Conservation (phyloP, 2,888 invertebrate species). For the Alloscopus bannaensis region DNA sequence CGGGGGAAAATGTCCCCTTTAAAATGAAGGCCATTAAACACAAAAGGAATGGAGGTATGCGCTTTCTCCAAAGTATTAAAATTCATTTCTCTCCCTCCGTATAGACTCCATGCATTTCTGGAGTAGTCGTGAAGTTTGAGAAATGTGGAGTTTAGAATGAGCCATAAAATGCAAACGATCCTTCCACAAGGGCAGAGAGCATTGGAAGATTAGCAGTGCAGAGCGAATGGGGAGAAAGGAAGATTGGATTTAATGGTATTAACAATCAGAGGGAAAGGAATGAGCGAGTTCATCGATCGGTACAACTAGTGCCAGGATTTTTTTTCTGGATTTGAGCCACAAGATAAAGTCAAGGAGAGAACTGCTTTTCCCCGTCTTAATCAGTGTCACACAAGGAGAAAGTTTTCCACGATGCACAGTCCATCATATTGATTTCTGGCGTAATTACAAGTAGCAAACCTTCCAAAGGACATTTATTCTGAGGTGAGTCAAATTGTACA, state of each 20-base stretch:
- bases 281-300: background rate
- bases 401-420: constrained; percentile 1
- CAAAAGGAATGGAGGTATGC: constrained; percentile 12
- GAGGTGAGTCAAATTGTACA: background rate
- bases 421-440: constrained; percentile 27
- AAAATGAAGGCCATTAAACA: constrained; percentile 23
- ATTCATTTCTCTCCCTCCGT: background rate
- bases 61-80: background rate
- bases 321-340: background rate
- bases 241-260: constrained; percentile 38
- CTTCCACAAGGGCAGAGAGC: background rate
- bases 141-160: constrained; percentile 32
- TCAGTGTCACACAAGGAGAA: constrained; percentile 54
- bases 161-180: constrained; percentile 36
- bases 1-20: background rate
- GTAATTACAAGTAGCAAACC: background rate
- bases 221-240: constrained; percentile 17
- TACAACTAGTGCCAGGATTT: background rate
- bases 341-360: constrained; percentile 27
- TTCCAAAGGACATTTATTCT: background rate
- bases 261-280: constrained; percentile 25
- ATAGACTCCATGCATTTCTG: background rate
- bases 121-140: background rate
- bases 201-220: background rate
- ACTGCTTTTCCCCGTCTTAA: constrained; percentile 55